Percentiles rank a stretch among this genome's conserved stretches.
Conservation (phyloP, 2,113 vertebrate species). For the Malurus cyaneus region DNA sequence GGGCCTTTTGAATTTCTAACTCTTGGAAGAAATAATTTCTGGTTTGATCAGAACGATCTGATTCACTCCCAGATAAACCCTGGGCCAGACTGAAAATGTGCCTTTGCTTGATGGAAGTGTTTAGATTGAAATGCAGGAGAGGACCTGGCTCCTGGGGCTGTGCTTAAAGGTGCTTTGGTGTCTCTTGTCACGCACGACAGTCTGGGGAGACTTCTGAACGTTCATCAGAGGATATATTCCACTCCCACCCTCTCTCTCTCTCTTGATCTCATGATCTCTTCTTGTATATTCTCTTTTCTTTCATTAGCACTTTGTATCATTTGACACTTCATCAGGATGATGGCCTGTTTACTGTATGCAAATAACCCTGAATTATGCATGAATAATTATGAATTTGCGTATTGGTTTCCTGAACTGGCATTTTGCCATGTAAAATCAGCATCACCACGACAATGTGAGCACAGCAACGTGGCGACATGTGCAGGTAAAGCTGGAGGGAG, state of each 20-base stretch:
- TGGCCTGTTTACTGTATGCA: conserved; percentile 65
- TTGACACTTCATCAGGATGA: conserved; percentile 49
- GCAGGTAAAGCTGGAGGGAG: background rate
- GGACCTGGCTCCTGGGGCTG: background rate
- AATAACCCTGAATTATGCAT: conserved; percentile 61
- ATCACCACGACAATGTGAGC: background rate
- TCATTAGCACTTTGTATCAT: conserved; percentile 43
- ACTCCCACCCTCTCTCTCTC: background rate
- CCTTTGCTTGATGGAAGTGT: background rate
- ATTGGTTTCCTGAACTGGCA: conserved; percentile 50
- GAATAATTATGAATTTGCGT: conserved; percentile 56
- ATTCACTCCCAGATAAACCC: background rate
- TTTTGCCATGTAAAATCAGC: conserved; percentile 49
- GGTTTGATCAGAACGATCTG: background rate
- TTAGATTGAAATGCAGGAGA: background rate
- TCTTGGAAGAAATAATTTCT: background rate
- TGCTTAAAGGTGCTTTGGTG: background rate
- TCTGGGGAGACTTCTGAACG: background rate
- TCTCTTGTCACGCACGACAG: background rate
- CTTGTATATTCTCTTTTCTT: conserved; percentile 33
- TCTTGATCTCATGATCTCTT: background rate
- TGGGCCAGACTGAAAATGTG: background rate
- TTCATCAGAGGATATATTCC: background rate
- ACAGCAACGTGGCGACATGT: background rate
- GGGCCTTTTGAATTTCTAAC: background rate